Percentiles rank a stretch among this genome's conserved stretches.
Evolutionary conservation across 1,140 invertebrate genomes (phyloP).

Genomic region (Rhyacophila brunnea): DNA sequence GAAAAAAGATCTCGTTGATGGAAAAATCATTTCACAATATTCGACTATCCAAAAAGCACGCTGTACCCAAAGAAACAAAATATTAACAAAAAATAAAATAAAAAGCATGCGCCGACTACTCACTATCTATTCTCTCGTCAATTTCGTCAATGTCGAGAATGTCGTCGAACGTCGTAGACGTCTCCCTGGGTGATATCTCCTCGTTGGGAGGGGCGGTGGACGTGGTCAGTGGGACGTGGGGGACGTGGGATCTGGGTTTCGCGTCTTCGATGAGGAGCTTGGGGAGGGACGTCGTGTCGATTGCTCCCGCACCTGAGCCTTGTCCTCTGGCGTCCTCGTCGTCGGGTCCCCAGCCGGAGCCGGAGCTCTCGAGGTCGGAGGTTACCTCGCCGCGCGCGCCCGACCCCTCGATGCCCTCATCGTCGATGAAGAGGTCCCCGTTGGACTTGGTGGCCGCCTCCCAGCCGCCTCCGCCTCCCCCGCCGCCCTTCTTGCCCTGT

Average conservation of each 20-base stretch:
- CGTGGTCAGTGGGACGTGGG: neutral
- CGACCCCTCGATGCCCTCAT: slow-evolving; percentile 40
- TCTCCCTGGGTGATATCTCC: too few species aligned
- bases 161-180: slow-evolving; percentile 29
- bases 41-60: too few species aligned
- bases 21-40: too few species aligned
- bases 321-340: slow-evolving; percentile 48
- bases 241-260: neutral
- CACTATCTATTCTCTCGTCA: slow-evolving; percentile 44
- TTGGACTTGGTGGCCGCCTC: neutral
- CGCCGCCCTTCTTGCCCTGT: slow-evolving; percentile 8
- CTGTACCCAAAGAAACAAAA: slow-evolving; percentile 2
- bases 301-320: slow-evolving; percentile 21
- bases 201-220: slow-evolving; percentile 16
- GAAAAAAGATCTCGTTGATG: too few species aligned
- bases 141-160: slow-evolving; percentile 45
- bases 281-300: neutral
- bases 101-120: slow-evolving; percentile 53
- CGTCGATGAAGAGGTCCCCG: slow-evolving; percentile 49
- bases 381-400: slow-evolving; percentile 49
- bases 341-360: slow-evolving; percentile 54
- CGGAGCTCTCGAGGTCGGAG: slow-evolving; percentile 51
- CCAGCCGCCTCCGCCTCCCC: neutral
- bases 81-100: slow-evolving; percentile 35
- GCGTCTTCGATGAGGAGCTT: slow-evolving; percentile 14